Base-by-base conservation (phyloP, 1,140 invertebrate species). In the Leguminivora glycinivorella region DNA sequence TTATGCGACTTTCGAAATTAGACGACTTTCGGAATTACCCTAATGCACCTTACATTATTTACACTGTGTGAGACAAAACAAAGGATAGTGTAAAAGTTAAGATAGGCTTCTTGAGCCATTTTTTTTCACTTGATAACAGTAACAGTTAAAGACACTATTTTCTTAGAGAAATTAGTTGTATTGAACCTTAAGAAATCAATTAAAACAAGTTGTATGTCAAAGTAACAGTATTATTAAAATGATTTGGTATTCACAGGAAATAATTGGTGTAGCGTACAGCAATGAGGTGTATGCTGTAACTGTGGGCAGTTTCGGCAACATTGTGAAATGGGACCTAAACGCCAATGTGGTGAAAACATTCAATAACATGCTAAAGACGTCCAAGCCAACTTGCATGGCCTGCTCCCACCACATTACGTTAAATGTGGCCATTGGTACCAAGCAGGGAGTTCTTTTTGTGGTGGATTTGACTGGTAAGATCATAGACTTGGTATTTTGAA, bases 371-470 rank as follows among this genome's bases (percentile, higher is more conserved):
- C 79, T 94, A 47, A 90, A 92, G 68, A 91, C 85, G 81, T 80
- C 92, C 76, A 93, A 88, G 85, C 87, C 92, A 56, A 90, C 90
- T 68, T 94, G 92, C 83, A 75, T 95, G 69, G 83, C 94, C 12
- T 94, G 93, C 74, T 95, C 95, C 77, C 94, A 94, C 9, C 94
- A 96, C 84, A 83, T 93, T 40, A 71, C 85, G 17, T 87, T 94
- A 74, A 75, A 94, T 69, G 88, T 94, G 12, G 95, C 95, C 56
- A 83, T 96, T 75, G 95, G 96, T 9, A 93, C 93, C 22, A 95
- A 94, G 88, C 92, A 85, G 82, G 95, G 95, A 24, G 85, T 95
- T 29, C 83, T 96, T 47, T 90, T 94, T 74, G 89, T 96, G 17
- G 74, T 94, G 22, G 85, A 89, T 71, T 77, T 93, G 92, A 88